Conservation (phyloP, 1,140 invertebrate species). For the Anoplolepis gracilipes region DNA sequence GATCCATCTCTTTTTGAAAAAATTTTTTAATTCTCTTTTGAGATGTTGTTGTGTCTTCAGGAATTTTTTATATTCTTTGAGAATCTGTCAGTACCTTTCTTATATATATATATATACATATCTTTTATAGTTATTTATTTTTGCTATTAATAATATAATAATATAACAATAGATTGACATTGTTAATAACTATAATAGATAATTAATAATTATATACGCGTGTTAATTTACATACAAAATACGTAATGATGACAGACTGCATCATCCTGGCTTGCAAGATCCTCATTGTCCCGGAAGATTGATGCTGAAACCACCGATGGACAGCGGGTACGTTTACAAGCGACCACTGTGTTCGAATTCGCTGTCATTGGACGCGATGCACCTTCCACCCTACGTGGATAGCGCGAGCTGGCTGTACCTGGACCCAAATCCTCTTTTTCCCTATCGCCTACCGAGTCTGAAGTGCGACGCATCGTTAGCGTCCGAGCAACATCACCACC, state of each 20-base stretch:
- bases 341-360: conserved; percentile 25
- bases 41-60: neutral
- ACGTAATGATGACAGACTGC: conserved; percentile 50
- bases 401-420: conserved; percentile 81
- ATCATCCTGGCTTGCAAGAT: conserved; percentile 43
- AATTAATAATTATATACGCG: neutral
- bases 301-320: conserved; percentile 55
- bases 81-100: neutral
- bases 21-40: neutral
- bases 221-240: conserved; percentile 2
- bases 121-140: no score
- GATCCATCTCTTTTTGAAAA: neutral
- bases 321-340: conserved; percentile 53
- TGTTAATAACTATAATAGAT: neutral
- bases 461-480: conserved; percentile 74
- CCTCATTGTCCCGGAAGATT: conserved; percentile 58
- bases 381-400: conserved; percentile 75
- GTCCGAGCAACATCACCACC: conserved; percentile 68
- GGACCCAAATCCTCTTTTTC: conserved; percentile 72
- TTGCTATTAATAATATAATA: neutral
- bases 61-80: neutral
- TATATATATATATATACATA: neutral
- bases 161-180: neutral
- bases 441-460: conserved; percentile 55
- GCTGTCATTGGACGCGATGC: conserved; percentile 50